phyloP scores from a whole-genome alignment of 1,140 invertebrate genomes.

The Eurosta solidaginis region DNA sequence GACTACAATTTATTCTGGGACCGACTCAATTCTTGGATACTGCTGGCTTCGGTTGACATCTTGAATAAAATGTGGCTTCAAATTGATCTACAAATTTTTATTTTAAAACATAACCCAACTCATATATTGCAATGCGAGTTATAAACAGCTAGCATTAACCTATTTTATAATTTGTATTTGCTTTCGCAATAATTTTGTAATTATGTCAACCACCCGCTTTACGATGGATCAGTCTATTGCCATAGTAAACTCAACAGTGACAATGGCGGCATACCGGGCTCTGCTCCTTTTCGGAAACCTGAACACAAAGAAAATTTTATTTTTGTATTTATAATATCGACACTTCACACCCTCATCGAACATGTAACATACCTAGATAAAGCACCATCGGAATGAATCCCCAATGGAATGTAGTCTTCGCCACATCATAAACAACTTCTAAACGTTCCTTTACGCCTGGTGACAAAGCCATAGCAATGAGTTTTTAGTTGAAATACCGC shows the following conservation, averaged over 20 bases:
- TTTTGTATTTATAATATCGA: constrained; percentile 3
- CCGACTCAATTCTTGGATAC: no score
- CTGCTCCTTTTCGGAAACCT: constrained; percentile 69
- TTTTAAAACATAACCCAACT: no score
- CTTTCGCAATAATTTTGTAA: not conserved
- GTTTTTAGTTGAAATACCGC: not conserved
- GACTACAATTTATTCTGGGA: no score
- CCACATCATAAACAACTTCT: constrained; percentile 64
- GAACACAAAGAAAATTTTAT: constrained; percentile 32
- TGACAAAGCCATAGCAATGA: constrained; percentile 58
- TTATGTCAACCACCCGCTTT: not conserved
- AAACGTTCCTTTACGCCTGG: constrained; percentile 66
- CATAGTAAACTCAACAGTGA: constrained; percentile 63
- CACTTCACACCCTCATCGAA: not conserved
- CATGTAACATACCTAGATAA: constrained; percentile 68
- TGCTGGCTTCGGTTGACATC: no score
- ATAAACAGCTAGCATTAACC: no score
- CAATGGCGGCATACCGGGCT: constrained; percentile 67
- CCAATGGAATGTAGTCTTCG: constrained; percentile 70
- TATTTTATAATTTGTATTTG: no score
- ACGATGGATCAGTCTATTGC: constrained; percentile 50
- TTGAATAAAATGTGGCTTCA: no score
- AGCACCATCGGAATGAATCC: constrained; percentile 71
- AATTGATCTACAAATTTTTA: no score
- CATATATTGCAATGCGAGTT: no score